These are phyloP conservation scores for Anthrax anthrax DNA, from an alignment of 2,888 invertebrate genomes.

Conservation along the genomic window DNA sequence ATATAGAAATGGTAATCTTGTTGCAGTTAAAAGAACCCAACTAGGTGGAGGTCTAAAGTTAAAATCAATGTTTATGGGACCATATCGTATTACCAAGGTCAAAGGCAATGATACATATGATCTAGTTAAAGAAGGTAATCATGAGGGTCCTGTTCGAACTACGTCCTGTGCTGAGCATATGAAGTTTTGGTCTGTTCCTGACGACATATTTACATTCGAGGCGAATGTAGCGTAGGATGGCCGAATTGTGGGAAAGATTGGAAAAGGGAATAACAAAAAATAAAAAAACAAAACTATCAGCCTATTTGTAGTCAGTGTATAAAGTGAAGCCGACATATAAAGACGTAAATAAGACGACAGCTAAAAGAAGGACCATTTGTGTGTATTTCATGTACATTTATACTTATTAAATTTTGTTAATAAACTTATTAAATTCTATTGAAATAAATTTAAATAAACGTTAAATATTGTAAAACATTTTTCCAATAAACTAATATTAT, in stretches of 20 bases:
- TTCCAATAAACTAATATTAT: too few relatives aligned
- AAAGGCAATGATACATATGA: conserved; percentile 8
- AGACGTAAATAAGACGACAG: too few relatives aligned
- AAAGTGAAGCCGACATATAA: too few relatives aligned
- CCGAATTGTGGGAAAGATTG: conserved; percentile 2
- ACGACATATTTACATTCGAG: neutral
- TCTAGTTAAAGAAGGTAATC: conserved; percentile 9
- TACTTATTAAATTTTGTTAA: too few relatives aligned
- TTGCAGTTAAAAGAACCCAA: conserved; percentile 13
- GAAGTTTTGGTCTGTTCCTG: conserved; percentile 4
- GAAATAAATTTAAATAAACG: too few relatives aligned
- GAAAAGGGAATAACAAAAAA: too few relatives aligned
- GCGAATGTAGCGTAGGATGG: conserved; percentile 4
- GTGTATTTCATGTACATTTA: too few relatives aligned
- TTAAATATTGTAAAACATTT: too few relatives aligned
- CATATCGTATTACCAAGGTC: conserved; percentile 7
- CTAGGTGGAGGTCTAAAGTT: conserved; percentile 11
- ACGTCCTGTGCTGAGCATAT: conserved; percentile 8
- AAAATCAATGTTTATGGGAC: conserved; percentile 7
- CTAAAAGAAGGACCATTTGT: too few relatives aligned
- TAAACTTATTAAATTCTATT: too few relatives aligned
- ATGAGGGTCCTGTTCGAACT: conserved; percentile 8
- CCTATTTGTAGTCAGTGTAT: too few relatives aligned
- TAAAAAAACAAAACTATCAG: too few relatives aligned
- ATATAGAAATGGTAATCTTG: conserved; percentile 7